A percentile compares a stretch with the other conserved stretches of the same genome.
phyloP scores from a whole-genome alignment of 2,797 vertebrate species.

The Triplophysa yarkandensis region DNA sequence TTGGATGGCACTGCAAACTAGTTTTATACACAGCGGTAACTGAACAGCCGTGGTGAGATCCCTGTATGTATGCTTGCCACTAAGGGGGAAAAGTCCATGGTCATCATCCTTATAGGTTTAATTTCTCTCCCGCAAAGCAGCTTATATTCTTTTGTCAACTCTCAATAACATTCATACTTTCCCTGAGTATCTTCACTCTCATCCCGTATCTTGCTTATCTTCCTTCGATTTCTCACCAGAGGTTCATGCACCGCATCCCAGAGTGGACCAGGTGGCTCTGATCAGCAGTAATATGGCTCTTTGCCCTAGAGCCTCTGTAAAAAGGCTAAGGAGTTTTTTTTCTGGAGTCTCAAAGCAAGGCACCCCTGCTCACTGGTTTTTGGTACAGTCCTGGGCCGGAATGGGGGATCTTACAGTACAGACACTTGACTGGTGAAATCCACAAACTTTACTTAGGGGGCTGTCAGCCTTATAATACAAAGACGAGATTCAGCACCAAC shows the following conservation, averaged over 20 bases:
- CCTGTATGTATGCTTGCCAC: background rate
- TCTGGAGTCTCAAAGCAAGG: slow-evolving; percentile 56
- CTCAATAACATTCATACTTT: slow-evolving; percentile 34
- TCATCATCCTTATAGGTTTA: background rate
- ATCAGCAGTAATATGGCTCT: slow-evolving; percentile 53
- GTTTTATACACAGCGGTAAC: slow-evolving; percentile 31
- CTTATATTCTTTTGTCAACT: background rate
- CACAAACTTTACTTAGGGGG: slow-evolving; percentile 42
- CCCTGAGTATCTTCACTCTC: slow-evolving; percentile 54
- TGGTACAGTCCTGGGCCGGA: slow-evolving; percentile 62
- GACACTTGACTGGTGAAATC: slow-evolving; percentile 51
- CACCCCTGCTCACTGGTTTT: slow-evolving; percentile 52
- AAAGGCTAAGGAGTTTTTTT: slow-evolving; percentile 53
- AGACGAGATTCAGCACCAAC: slow-evolving; percentile 70
- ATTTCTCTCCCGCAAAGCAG: background rate
- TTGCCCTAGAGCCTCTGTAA: slow-evolving; percentile 52
- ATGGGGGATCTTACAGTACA: slow-evolving; percentile 65
- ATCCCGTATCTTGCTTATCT: background rate
- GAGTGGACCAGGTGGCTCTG: slow-evolving; percentile 47
- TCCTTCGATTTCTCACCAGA: slow-evolving; percentile 6
- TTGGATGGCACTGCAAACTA: slow-evolving; percentile 56
- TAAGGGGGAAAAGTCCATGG: background rate
- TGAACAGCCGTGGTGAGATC: slow-evolving; percentile 31
- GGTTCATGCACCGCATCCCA: slow-evolving; percentile 33
- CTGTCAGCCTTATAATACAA: slow-evolving; percentile 36